These are phyloP conservation scores for Rhinophrynus dorsalis DNA, from an alignment of 2,797 vertebrate species.

Conservation along the genomic window DNA sequence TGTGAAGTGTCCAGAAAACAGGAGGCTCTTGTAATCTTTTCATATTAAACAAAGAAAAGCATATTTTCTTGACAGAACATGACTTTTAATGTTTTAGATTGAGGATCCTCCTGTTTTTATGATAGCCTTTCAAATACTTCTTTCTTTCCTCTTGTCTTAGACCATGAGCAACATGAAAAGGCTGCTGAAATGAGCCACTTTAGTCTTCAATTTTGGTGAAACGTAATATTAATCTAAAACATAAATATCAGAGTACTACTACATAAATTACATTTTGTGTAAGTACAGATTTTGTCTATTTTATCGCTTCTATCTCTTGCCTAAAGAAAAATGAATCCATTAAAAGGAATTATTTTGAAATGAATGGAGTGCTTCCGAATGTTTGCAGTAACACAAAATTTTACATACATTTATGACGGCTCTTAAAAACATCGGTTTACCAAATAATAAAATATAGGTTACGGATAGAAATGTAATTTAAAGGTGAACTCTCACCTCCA, in stretches of 20 bases:
- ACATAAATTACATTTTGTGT: not conserved
- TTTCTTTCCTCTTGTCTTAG: not conserved
- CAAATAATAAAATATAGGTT: not conserved
- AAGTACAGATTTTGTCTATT: not conserved
- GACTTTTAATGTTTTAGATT: conserved; percentile 20
- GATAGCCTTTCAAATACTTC: conserved; percentile 30
- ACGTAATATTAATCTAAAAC: not conserved
- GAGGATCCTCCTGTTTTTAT: not conserved
- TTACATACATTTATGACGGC: not conserved
- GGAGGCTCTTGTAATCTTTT: not conserved
- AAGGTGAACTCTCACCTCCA: too few relatives aligned
- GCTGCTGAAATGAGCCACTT: conserved; percentile 6
- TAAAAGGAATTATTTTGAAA: not conserved
- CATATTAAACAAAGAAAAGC: conserved; percentile 6
- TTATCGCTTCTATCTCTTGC: not conserved
- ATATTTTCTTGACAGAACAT: conserved; percentile 35
- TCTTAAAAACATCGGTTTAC: too few relatives aligned
- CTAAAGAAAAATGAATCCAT: not conserved
- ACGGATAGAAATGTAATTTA: too few relatives aligned
- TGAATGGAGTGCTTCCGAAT: not conserved
- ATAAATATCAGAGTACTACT: not conserved
- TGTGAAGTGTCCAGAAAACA: conserved; percentile 13
- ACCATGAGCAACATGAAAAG: not conserved
- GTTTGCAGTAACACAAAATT: not conserved
- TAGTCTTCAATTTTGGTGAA: not conserved